Evolutionary conservation across 64 coral and sea anemone genomes (phyloP).

Genomic region (Anthopleura sola): DNA sequence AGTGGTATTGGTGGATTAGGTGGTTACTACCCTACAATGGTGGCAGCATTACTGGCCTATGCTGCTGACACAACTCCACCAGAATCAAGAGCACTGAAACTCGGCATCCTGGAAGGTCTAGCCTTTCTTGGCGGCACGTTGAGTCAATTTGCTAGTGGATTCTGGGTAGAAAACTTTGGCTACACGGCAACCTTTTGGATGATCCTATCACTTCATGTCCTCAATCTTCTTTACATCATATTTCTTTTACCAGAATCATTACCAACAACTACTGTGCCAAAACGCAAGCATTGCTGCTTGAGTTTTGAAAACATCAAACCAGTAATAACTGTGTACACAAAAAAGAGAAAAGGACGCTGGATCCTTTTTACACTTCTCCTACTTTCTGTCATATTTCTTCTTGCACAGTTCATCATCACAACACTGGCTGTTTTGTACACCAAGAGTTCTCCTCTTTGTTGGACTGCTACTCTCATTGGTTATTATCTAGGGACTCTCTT

Average conservation of each 20-base stretch:
- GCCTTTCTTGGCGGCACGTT: conserved; percentile 64
- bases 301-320: conserved; percentile 49
- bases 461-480: conserved; percentile 64
- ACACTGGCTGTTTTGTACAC: conserved; percentile 67
- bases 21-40: conserved; percentile 70
- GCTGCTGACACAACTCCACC: conserved; percentile 62
- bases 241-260: conserved; percentile 74
- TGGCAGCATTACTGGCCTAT: conserved; percentile 63
- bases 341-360: conserved; percentile 70
- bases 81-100: conserved; percentile 57
- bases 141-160: conserved; percentile 52
- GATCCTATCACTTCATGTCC: conserved; percentile 47
- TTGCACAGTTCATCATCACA: conserved; percentile 51
- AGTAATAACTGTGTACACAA: conserved; percentile 49
- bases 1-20: conserved; percentile 55
- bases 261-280: conserved; percentile 20
- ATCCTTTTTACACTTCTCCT: conserved; percentile 52
- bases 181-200: conserved; percentile 54
- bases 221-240: conserved; percentile 66
- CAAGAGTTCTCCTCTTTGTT: conserved; percentile 77
- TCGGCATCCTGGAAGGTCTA: conserved; percentile 70
- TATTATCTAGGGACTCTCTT: conserved; percentile 76
- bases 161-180: conserved; percentile 62
- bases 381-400: conserved; percentile 48
- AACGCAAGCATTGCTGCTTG: background rate